Conservation (phyloP, 1,140 invertebrate genomes). For the Reticulitermes speratus region DNA sequence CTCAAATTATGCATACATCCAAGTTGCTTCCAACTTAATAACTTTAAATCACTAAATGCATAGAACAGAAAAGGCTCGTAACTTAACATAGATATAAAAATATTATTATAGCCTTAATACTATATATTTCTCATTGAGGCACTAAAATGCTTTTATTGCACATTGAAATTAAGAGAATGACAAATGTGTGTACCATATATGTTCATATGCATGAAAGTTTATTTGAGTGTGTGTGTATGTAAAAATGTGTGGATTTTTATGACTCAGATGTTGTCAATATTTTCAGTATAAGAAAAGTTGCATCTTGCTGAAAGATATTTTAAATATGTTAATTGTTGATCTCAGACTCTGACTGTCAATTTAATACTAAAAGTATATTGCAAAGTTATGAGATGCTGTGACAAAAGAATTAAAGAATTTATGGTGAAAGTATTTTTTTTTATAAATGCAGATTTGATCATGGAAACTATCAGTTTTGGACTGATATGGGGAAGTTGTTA, state of each 20-base stretch:
- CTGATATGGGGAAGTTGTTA: not conserved
- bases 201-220: not conserved
- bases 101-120: not conserved
- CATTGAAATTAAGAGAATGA: not conserved
- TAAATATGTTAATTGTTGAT: conserved; percentile 7
- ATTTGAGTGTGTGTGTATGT: not conserved
- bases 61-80: not conserved
- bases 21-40: conserved; percentile 26
- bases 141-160: not conserved
- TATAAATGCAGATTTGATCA: not conserved
- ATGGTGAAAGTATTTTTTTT: not conserved
- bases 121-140: not conserved
- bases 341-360: conserved; percentile 4
- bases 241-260: not conserved
- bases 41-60: not conserved
- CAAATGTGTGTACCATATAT: too few species aligned
- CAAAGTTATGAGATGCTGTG: not conserved
- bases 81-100: not conserved
- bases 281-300: not conserved
- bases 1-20: conserved; percentile 20
- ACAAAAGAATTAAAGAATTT: not conserved
- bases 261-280: conserved; percentile 12
- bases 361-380: not conserved
- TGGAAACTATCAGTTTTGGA: not conserved
- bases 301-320: not conserved